Evolutionary conservation across 2,113 vertebrate species (phyloP), one percentile per base, ranked within the genome.

Genomic region (Oxyruncus cristatus): DNA sequence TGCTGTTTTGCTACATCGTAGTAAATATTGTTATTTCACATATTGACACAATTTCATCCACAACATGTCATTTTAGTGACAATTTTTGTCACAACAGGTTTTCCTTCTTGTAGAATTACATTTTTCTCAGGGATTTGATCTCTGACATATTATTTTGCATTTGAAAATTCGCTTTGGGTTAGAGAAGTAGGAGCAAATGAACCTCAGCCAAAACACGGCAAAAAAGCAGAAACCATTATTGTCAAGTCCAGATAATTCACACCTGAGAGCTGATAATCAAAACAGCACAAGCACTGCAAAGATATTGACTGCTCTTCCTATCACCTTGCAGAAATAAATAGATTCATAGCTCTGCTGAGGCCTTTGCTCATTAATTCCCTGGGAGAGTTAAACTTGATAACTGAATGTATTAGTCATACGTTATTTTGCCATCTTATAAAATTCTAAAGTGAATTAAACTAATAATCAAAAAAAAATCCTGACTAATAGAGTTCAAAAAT

Each of bases 181-280:
- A 85, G 50, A 95, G 59, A 88, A 86, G 8, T 18, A 78, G 53
- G 75, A 74, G 77, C 28, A 42, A 92, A 88, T 6, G 55, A 81
- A 82, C 27, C 37, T 89, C 14, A 33, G 68, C 84, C 91, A 88
- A 50, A 93, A 85, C 33, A 81, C 55, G 46, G 46, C 44, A 68
- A 88, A 92, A 53, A 94, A 37, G 19, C 63, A 82, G 63, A 95
- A 90, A 50, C 42, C 50, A 53, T 92, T 94, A 79, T 19, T 95
- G 56, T 81, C 35, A 88, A 76, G 55, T 56, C 47, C 55, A 86
- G 74, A 82, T 76, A 92, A 94, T 68, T 24, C 77, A 80, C 33
- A 56, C 47, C 79, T 91, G 44, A 94, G 93, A 95, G 75, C 50
- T 92, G 33, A 55, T 92, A 50, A 91, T 87, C 85, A 89, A 93